Evolutionary conservation across 1,140 invertebrate species (phyloP), one percentile per base, ranked within the genome.

Genomic region (Phortica variegata): DNA sequence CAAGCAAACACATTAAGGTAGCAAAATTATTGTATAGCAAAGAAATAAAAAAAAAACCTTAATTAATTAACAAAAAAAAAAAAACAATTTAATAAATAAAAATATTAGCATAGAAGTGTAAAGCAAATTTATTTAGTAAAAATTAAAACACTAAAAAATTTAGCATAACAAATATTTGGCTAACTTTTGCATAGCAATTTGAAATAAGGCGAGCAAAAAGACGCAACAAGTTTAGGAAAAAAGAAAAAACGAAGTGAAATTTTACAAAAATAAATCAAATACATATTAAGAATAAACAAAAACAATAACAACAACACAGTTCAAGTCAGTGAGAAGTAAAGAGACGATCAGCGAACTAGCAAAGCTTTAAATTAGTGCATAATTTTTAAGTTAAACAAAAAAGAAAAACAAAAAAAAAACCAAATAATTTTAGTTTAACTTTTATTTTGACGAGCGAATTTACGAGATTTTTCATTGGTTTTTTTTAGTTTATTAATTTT

Each of bases 401-500:
- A 16, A 43, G 13, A 43, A 29, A 10, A n/a, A n/a, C 9, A 17
- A 15, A 15, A 23, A 42, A 42, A 38, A 12, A 10, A 21, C 23
- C 15, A 39, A 18, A 19, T 10, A 21, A 21, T 49, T 42, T 42
- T 51, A 47, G 54, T 52, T 57, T 44, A 49, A 52, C 52, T 57
- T 41, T 39, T 44, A 44, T 38, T 40, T 54, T 50, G n/a, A n/a
- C n/a, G n/a, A n/a, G n/a, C n/a, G n/a, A n/a, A n/a, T n/a, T n/a
- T n/a, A n/a, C n/a, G n/a, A n/a, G n/a, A n/a, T n/a, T n/a, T n/a
- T n/a, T n/a, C n/a, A n/a, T n/a, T n/a, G n/a, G n/a, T n/a, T n/a
- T n/a, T n/a, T n/a, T n/a, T n/a, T n/a, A n/a, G 21, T 50, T 57
- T 58, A 52, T 23, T 58, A 58, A 43, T 44, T 56, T 49, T 51